Evolutionary conservation across 2,113 vertebrate species (phyloP).

Genomic region (Lipotes vexillifer): DNA sequence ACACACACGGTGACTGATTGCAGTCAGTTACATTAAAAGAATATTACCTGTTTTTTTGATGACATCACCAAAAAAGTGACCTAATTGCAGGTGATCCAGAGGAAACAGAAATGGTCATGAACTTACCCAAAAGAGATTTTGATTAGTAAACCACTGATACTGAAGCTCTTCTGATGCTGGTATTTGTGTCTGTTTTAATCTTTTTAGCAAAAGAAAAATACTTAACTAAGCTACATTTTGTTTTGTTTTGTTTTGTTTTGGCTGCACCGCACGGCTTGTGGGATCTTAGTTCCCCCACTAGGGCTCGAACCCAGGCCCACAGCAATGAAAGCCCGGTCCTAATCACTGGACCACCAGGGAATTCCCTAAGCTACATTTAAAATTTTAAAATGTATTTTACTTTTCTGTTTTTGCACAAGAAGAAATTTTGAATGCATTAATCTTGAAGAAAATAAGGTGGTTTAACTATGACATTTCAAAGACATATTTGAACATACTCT

Average conservation of each 20-base stretch:
- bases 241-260: too few relatives aligned
- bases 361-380: neutral
- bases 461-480: neutral
- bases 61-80: neutral
- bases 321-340: too few relatives aligned
- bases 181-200: neutral
- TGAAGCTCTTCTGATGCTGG: neutral
- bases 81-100: neutral
- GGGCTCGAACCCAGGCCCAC: too few relatives aligned
- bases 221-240: neutral
- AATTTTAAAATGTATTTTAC: neutral
- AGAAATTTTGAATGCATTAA: constrained; percentile 10
- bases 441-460: constrained; percentile 20
- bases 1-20: neutral
- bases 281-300: too few relatives aligned
- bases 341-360: too few relatives aligned
- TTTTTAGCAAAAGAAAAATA: neutral
- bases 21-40: neutral
- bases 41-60: neutral
- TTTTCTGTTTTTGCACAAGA: neutral
- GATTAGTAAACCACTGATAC: neutral
- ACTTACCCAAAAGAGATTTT: neutral
- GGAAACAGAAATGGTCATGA: neutral
- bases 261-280: too few relatives aligned
- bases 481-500: neutral